A percentile compares a stretch with the other conserved stretches of the same genome.
Conservation (phyloP, 2,888 invertebrate species). For the Ecliptopera silaceata region DNA sequence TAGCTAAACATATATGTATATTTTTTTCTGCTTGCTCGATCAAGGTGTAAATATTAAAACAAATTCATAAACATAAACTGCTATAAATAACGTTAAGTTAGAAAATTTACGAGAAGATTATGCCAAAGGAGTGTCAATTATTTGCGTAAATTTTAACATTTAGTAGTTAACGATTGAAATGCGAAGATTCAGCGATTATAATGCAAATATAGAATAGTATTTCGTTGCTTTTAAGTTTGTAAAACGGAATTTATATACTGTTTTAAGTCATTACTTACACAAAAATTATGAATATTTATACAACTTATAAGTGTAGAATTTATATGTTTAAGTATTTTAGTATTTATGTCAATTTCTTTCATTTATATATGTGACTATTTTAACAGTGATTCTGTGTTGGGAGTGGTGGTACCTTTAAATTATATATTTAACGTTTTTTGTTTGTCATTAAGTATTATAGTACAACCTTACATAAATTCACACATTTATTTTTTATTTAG, state of each 20-base stretch:
- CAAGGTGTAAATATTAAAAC: background rate
- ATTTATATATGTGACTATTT: no score
- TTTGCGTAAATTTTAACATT: conserved; percentile 42
- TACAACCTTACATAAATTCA: no score
- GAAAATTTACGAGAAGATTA: conserved; percentile 33
- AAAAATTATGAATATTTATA: background rate
- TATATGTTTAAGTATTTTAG: background rate
- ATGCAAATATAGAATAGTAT: conserved; percentile 57
- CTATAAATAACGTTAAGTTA: conserved; percentile 27
- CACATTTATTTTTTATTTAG: no score
- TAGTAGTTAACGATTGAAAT: conserved; percentile 45
- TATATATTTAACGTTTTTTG: no score
- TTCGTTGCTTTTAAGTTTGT: conserved; percentile 36
- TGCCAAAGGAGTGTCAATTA: conserved; percentile 39
- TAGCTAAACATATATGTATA: no score
- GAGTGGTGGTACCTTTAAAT: background rate
- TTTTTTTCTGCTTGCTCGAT: no score
- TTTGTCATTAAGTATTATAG: no score
- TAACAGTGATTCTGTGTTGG: background rate
- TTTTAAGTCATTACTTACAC: conserved; percentile 4
- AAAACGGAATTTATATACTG: conserved; percentile 17
- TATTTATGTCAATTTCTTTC: no score
- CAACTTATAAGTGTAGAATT: background rate
- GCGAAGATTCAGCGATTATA: conserved; percentile 50
- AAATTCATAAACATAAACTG: background rate